These are phyloP conservation scores for Chesias legatella DNA, from an alignment of 2,888 invertebrate species.

Conservation along the genomic window DNA sequence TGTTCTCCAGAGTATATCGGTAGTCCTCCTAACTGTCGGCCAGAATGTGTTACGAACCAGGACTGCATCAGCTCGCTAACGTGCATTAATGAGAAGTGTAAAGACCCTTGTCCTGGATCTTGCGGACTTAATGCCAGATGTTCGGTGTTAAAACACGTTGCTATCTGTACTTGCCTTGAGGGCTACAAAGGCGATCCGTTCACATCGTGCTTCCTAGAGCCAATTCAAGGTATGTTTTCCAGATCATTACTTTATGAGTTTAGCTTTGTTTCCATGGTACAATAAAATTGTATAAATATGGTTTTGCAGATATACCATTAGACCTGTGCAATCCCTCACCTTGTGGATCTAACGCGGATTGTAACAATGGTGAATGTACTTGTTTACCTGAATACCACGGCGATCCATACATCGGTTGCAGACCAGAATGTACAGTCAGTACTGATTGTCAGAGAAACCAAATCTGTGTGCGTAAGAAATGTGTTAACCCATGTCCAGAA, in stretches of 20 bases:
- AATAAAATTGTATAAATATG: neutral
- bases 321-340: constrained; percentile 85
- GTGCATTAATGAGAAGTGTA: constrained; percentile 83
- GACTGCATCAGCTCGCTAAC: constrained; percentile 84
- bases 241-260: neutral
- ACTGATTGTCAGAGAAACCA: constrained; percentile 85
- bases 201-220: constrained; percentile 58
- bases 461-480: constrained; percentile 87
- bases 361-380: constrained; percentile 84
- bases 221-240: constrained; percentile 49
- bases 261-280: too few species aligned
- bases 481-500: constrained; percentile 88
- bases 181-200: constrained; percentile 83
- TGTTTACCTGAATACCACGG: constrained; percentile 88
- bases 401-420: constrained; percentile 87
- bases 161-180: constrained; percentile 81
- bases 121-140: constrained; percentile 82
- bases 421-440: constrained; percentile 90
- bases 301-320: constrained; percentile 37
- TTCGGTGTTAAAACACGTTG: constrained; percentile 81
- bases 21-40: constrained; percentile 84
- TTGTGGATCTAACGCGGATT: constrained; percentile 87
- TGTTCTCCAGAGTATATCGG: constrained; percentile 82
- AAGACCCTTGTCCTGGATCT: constrained; percentile 85
- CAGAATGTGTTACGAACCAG: constrained; percentile 83